phyloP scores from a whole-genome alignment of 2,888 invertebrate genomes.

The Pimpla rufipes region DNA sequence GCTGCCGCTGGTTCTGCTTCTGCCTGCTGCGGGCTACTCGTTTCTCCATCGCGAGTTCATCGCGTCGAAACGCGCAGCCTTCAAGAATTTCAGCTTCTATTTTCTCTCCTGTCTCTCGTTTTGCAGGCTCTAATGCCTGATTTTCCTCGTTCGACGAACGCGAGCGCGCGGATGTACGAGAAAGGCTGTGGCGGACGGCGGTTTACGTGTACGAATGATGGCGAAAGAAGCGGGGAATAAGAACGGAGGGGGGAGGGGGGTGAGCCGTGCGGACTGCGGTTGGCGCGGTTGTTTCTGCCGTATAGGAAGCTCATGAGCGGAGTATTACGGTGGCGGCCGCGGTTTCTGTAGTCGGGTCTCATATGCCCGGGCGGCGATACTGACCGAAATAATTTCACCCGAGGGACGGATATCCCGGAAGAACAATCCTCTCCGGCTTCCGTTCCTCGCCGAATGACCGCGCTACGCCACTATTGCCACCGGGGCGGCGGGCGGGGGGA shows the following conservation, averaged over 20 bases:
- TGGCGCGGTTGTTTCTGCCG: no score
- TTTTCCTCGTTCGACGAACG: conserved; percentile 10
- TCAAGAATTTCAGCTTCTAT: conserved; percentile 33
- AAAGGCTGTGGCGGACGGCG: background rate
- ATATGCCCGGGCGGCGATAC: conserved; percentile 54
- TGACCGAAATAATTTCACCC: conserved; percentile 70
- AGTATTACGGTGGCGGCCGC: background rate
- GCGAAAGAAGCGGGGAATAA: background rate
- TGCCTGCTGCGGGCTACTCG: background rate
- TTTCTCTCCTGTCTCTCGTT: conserved; percentile 1
- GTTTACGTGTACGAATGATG: background rate
- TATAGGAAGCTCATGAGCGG: no score
- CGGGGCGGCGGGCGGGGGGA: background rate
- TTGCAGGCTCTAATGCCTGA: background rate
- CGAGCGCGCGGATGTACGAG: background rate
- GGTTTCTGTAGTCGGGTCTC: no score
- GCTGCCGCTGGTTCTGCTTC: background rate
- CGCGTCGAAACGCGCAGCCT: conserved; percentile 1
- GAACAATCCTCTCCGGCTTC: conserved; percentile 63
- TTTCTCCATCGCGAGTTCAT: background rate
- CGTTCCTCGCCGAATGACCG: conserved; percentile 52
- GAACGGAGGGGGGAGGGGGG: no score
- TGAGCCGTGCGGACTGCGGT: no score
- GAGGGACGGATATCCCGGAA: conserved; percentile 68
- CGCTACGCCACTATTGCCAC: conserved; percentile 36